Evolutionary conservation across 1,140 invertebrate species (phyloP).

Genomic region (Bombus soroeensis): DNA sequence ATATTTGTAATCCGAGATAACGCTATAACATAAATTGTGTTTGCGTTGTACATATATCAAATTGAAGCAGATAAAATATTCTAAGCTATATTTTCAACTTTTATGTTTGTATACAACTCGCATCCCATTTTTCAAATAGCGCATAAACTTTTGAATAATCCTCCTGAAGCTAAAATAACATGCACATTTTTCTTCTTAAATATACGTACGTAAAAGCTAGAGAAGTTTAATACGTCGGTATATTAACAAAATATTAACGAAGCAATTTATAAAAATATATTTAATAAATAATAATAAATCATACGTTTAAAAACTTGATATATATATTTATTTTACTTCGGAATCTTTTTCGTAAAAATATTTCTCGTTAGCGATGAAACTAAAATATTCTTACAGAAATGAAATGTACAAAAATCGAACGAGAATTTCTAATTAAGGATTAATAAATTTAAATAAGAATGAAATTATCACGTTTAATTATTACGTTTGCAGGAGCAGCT

Average conservation of each 20-base stretch:
- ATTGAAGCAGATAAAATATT: background rate
- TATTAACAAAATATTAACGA: background rate
- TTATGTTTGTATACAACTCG: background rate
- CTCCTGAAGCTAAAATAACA: background rate
- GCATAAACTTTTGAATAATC: background rate
- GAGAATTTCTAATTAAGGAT: too few species aligned
- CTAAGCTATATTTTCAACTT: background rate
- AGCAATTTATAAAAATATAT: background rate
- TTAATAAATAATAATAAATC: background rate
- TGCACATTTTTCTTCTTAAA: background rate
- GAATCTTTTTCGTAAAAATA: too few species aligned
- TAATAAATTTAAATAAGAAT: too few species aligned
- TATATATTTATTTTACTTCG: too few species aligned
- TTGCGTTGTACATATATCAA: background rate
- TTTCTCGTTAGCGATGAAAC: too few species aligned
- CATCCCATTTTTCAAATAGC: background rate
- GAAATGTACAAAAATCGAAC: too few species aligned
- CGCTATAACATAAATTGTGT: background rate
- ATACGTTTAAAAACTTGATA: background rate
- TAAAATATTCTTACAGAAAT: too few species aligned
- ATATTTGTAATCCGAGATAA: background rate
- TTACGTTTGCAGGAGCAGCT: too few species aligned
- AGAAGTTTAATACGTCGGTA: background rate
- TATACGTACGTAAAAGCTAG: background rate
- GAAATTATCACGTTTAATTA: too few species aligned